A percentile compares a stretch with the other conserved stretches of the same genome.
Evolutionary conservation across 2,888 invertebrate genomes (phyloP).

Genomic region (Rotaria macrura): DNA sequence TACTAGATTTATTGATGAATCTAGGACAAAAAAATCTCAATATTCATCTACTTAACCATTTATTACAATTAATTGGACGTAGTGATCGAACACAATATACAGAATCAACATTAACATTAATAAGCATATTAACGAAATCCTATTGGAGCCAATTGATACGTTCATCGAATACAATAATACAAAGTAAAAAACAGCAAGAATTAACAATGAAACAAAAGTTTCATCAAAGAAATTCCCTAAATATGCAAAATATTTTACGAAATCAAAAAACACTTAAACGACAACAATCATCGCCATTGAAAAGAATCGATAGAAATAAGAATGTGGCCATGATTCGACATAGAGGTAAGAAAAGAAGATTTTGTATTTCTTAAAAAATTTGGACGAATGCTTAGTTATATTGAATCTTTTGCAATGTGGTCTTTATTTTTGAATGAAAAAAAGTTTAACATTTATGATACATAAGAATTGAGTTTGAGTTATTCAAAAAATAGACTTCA

Average conservation of each 20-base stretch:
- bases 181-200: slow-evolving; percentile 2
- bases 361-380: neutral
- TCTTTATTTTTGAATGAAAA: too few relatives aligned
- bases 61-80: slow-evolving; percentile 6
- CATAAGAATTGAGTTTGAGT: too few relatives aligned
- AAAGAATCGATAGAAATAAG: slow-evolving; percentile 10
- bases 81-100: neutral
- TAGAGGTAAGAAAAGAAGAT: neutral
- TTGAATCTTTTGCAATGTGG: too few relatives aligned
- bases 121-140: slow-evolving; percentile 12
- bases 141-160: neutral
- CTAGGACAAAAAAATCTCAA: neutral
- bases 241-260: neutral
- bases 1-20: neutral
- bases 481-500: too few relatives aligned
- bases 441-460: too few relatives aligned
- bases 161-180: slow-evolving; percentile 1
- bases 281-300: neutral
- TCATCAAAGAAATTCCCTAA: neutral
- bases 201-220: neutral
- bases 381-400: too few relatives aligned
- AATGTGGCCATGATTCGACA: neutral
- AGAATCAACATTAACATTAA: slow-evolving; percentile 7
- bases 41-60: neutral
- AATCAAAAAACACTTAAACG: neutral